A percentile compares a stretch with the other conserved stretches of the same genome.
These are phyloP conservation scores for Sminthurides aquaticus DNA, from an alignment of 2,888 invertebrate genomes.

Conservation along the genomic window DNA sequence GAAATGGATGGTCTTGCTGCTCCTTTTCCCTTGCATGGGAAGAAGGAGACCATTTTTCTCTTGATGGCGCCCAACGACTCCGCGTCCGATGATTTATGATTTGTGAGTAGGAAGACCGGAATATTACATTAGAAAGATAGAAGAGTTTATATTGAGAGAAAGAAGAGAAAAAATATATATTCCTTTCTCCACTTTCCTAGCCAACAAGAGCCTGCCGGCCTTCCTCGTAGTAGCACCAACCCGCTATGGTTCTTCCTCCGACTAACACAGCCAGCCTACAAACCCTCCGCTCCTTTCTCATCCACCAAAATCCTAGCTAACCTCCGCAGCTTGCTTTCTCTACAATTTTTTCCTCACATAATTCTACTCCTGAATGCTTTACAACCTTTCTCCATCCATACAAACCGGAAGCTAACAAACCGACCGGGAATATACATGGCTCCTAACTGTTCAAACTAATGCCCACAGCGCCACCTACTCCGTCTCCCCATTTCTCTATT, in stretches of 20 bases:
- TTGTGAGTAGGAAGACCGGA: slow-evolving; percentile 27
- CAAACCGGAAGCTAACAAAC: not conserved
- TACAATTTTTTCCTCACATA: not conserved
- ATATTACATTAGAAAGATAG: slow-evolving; percentile 33
- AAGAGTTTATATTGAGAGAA: slow-evolving; percentile 23
- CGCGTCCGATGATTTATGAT: slow-evolving; percentile 30
- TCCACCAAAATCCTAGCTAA: too few species aligned
- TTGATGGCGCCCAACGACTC: slow-evolving; percentile 23
- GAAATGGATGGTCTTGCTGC: too few species aligned
- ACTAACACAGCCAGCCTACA: too few species aligned
- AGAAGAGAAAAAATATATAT: too few species aligned
- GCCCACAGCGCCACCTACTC: not conserved
- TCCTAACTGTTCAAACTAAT: not conserved
- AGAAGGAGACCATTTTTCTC: slow-evolving; percentile 23
- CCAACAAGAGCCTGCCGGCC: too few species aligned
- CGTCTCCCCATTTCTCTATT: not conserved
- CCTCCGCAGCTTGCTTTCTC: too few species aligned
- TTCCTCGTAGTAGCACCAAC: too few species aligned
- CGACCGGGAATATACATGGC: not conserved
- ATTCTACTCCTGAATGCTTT: not conserved
- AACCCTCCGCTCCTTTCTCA: too few species aligned
- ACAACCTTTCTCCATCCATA: not conserved
- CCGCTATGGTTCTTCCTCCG: too few species aligned
- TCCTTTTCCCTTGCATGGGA: too few species aligned
- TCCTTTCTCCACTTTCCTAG: slow-evolving; percentile 11